Conservation (phyloP, 2,888 invertebrate species). For the Apamea anceps region DNA sequence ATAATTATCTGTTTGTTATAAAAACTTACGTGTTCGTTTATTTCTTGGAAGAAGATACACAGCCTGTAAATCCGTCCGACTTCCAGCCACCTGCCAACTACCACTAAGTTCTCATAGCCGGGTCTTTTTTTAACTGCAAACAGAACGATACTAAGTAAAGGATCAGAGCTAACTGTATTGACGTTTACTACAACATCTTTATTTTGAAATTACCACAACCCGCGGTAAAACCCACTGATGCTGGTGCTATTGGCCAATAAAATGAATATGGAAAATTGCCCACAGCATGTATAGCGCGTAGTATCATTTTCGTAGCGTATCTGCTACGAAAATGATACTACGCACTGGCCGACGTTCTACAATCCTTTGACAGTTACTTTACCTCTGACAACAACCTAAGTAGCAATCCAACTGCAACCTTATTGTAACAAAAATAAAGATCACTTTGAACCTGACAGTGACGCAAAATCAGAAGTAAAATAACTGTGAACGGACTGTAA, state of each 20-base stretch:
- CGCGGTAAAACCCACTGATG: neutral
- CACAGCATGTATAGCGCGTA: neutral
- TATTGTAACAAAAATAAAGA: neutral
- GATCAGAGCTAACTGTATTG: neutral
- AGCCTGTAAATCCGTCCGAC: constrained; percentile 82
- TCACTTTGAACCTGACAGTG: neutral
- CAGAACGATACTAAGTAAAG: neutral
- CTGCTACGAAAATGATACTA: neutral
- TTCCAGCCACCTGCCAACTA: constrained; percentile 78
- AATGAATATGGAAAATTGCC: neutral
- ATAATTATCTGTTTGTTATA: neutral
- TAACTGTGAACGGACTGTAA: neutral
- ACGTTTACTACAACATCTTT: neutral
- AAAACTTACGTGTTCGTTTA: constrained; percentile 81
- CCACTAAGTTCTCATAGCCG: constrained; percentile 56
- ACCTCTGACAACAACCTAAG: neutral
- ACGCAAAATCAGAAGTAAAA: neutral
- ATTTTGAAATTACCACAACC: neutral
- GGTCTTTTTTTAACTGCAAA: constrained; percentile 70
- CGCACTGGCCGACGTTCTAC: too few species aligned
- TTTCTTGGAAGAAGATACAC: constrained; percentile 71
- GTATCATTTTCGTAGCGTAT: neutral
- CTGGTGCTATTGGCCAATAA: neutral
- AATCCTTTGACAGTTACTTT: neutral
- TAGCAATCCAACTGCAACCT: neutral